phyloP scores from a whole-genome alignment of 2,888 invertebrate species.

The Idaea biselata region DNA sequence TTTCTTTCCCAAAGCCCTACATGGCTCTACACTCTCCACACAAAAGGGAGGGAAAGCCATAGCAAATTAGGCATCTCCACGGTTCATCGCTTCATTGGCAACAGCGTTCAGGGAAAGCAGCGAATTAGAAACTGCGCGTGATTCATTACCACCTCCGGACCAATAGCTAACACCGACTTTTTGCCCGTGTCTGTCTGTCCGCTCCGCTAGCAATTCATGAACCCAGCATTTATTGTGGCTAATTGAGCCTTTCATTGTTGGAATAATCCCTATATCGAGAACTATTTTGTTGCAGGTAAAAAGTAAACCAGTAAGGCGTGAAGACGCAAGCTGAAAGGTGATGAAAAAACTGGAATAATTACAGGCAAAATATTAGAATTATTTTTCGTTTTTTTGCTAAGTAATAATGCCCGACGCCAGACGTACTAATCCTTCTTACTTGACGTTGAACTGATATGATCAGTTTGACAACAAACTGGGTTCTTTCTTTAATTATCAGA shows the following conservation, averaged over 20 bases:
- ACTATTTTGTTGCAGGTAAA: slow-evolving; percentile 3
- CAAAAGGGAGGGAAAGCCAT: slow-evolving; percentile 45
- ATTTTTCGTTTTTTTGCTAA: neutral
- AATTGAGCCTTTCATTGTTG: slow-evolving; percentile 3
- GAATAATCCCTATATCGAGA: neutral
- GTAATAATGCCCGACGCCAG: neutral
- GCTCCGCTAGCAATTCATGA: slow-evolving; percentile 5
- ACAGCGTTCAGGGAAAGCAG: slow-evolving; percentile 43
- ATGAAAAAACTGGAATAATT: neutral
- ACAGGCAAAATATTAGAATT: neutral
- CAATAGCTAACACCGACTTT: neutral
- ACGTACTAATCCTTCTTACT: no score
- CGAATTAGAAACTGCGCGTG: slow-evolving; percentile 41
- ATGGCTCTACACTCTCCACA: neutral
- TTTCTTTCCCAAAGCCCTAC: neutral
- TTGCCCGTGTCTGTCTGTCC: slow-evolving; percentile 5
- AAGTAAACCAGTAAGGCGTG: neutral
- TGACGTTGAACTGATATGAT: neutral
- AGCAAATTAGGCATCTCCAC: slow-evolving; percentile 46
- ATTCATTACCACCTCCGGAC: slow-evolving; percentile 29
- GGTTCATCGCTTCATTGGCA: slow-evolving; percentile 47
- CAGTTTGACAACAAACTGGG: neutral
- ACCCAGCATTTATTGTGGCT: neutral
- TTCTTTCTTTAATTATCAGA: neutral
- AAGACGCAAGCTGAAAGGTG: neutral